Percentiles rank a stretch among this genome's conserved stretches.
Conservation (phyloP, 2,888 invertebrate genomes). For the Thymelicus lineola region DNA sequence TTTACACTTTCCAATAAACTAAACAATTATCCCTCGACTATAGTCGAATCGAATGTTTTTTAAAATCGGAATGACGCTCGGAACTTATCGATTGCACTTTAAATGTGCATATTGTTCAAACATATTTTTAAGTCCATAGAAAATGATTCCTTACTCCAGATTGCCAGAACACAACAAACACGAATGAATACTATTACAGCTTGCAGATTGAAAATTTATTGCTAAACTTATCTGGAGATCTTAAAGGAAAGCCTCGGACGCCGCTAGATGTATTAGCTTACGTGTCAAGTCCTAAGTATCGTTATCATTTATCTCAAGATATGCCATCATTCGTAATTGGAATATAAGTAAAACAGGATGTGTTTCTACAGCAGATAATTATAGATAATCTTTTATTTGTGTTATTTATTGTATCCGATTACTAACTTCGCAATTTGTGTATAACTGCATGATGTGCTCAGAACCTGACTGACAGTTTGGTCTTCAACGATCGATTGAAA, state of each 20-base stretch:
- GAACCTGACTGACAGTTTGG: too few relatives aligned
- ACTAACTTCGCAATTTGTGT: conserved; percentile 17
- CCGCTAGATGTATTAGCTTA: conserved; percentile 66
- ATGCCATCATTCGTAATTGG: conserved; percentile 72
- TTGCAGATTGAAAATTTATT: conserved; percentile 48
- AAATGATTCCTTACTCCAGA: conserved; percentile 5
- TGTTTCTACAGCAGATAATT: conserved; percentile 44
- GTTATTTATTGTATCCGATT: conserved; percentile 38
- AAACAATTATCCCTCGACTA: too few relatives aligned
- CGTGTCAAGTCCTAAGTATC: conserved; percentile 62
- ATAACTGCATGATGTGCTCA: too few relatives aligned
- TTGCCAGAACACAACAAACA: conserved; percentile 24
- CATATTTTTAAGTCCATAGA: background rate
- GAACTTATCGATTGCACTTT: too few relatives aligned
- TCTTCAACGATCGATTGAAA: too few relatives aligned
- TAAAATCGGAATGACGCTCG: too few relatives aligned
- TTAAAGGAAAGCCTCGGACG: conserved; percentile 55
- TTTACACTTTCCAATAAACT: too few relatives aligned
- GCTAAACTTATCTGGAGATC: conserved; percentile 62
- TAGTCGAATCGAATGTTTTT: too few relatives aligned
- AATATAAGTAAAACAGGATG: conserved; percentile 64
- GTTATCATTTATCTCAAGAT: conserved; percentile 68
- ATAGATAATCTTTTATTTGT: conserved; percentile 38
- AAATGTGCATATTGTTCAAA: background rate
- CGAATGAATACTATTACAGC: conserved; percentile 20